These are phyloP conservation scores for Gastrophysa polygoni DNA, from an alignment of 2,888 invertebrate genomes.

Conservation along the genomic window DNA sequence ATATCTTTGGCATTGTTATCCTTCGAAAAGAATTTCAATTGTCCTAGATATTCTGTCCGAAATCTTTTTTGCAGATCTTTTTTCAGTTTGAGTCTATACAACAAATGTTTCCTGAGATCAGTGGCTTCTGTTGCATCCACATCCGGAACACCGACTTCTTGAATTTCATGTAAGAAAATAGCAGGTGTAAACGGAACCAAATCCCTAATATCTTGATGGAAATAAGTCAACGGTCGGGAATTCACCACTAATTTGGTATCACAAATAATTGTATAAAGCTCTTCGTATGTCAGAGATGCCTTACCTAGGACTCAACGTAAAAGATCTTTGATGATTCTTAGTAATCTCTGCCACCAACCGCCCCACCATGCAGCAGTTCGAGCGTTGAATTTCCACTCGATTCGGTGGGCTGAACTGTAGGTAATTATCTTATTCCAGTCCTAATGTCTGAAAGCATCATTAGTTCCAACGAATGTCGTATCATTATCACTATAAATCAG, in stretches of 20 bases:
- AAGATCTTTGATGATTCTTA: background rate
- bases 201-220: slow-evolving; percentile 4
- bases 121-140: slow-evolving; percentile 8
- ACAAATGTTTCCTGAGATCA: background rate
- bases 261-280: slow-evolving; percentile 8
- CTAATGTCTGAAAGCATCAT: background rate
- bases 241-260: slow-evolving; percentile 11
- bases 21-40: slow-evolving; percentile 6
- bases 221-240: slow-evolving; percentile 16
- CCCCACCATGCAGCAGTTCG: background rate
- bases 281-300: slow-evolving; percentile 8
- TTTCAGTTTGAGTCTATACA: slow-evolving; percentile 12
- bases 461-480: slow-evolving; percentile 5
- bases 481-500: slow-evolving; percentile 13
- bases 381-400: background rate
- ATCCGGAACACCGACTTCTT: slow-evolving; percentile 16
- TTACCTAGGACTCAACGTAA: background rate
- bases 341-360: slow-evolving; percentile 4
- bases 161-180: slow-evolving; percentile 9
- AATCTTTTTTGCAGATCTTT: slow-evolving; percentile 13
- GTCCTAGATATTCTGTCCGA: slow-evolving; percentile 15
- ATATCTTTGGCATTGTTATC: background rate
- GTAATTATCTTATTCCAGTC: background rate
- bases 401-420: background rate
- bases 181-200: slow-evolving; percentile 4